phyloP scores from a whole-genome alignment of 2,888 invertebrate species.

The Vandiemenella viatica region DNA sequence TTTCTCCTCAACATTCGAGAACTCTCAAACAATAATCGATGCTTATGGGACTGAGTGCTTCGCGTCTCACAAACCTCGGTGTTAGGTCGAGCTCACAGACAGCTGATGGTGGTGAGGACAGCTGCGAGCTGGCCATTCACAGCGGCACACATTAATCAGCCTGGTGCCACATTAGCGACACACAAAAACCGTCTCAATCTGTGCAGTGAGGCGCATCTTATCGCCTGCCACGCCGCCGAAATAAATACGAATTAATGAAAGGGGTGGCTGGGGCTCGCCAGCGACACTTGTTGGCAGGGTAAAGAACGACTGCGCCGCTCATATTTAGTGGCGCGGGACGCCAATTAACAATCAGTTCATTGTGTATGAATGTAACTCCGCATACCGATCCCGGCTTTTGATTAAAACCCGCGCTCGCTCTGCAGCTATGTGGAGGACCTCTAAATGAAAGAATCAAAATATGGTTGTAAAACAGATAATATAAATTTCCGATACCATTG shows the following conservation, averaged over 20 bases:
- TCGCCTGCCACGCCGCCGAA: background rate
- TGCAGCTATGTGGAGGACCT: background rate
- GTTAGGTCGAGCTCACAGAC: too few relatives aligned
- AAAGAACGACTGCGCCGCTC: background rate
- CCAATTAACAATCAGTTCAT: constrained; percentile 9
- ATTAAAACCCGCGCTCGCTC: background rate
- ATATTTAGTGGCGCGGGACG: background rate
- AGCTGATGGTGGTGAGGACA: too few relatives aligned
- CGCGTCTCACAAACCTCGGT: too few relatives aligned
- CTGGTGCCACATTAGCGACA: too few relatives aligned
- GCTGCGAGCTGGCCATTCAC: too few relatives aligned
- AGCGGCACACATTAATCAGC: too few relatives aligned
- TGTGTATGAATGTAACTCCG: constrained; percentile 4
- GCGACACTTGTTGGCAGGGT: background rate
- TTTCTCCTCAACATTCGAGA: too few relatives aligned
- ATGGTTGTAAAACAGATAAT: background rate
- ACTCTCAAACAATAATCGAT: too few relatives aligned
- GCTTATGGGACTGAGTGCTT: too few relatives aligned
- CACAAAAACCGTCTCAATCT: too few relatives aligned
- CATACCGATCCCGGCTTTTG: background rate
- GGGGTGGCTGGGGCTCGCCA: background rate
- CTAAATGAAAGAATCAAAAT: background rate
- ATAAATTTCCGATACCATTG: background rate
- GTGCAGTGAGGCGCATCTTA: too few relatives aligned
- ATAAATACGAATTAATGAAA: background rate